Percentiles rank a stretch among this genome's conserved stretches.
Evolutionary conservation across 1,140 invertebrate genomes (phyloP).

Genomic region (Telenomus remus): DNA sequence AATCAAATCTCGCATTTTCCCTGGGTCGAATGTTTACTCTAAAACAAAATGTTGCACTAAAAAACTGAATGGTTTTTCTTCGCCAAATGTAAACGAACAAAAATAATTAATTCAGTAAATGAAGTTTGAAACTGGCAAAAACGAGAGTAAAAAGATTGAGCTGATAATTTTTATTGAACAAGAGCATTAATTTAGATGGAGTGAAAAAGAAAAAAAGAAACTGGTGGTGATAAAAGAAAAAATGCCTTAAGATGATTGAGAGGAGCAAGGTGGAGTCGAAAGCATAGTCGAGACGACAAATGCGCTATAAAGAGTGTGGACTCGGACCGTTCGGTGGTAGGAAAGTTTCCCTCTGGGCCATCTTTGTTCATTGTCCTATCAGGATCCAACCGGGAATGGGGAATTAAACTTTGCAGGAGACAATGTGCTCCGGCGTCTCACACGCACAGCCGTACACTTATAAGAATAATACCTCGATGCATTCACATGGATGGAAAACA

Average conservation of each 20-base stretch:
- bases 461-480: slow-evolving; percentile 52
- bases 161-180: not conserved
- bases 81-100: too few relatives aligned
- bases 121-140: too few relatives aligned
- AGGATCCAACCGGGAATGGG: slow-evolving; percentile 47
- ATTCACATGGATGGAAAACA: slow-evolving; percentile 50
- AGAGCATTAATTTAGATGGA: slow-evolving; percentile 7
- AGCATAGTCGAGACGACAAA: slow-evolving; percentile 53
- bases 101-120: too few relatives aligned
- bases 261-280: slow-evolving; percentile 35
- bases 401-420: slow-evolving; percentile 57
- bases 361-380: slow-evolving; percentile 58
- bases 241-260: slow-evolving; percentile 35
- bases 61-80: too few relatives aligned
- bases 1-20: too few relatives aligned
- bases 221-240: not conserved
- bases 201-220: slow-evolving; percentile 7
- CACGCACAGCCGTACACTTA: slow-evolving; percentile 37
- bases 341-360: slow-evolving; percentile 52
- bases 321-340: slow-evolving; percentile 48
- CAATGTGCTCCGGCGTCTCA: slow-evolving; percentile 33
- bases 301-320: slow-evolving; percentile 48
- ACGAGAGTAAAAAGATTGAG: too few relatives aligned
- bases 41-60: too few relatives aligned
- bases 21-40: too few relatives aligned